Percentiles rank a stretch among this genome's conserved stretches.
Evolutionary conservation across 2,797 vertebrate species (phyloP).

Genomic region (Limosa lapponica): DNA sequence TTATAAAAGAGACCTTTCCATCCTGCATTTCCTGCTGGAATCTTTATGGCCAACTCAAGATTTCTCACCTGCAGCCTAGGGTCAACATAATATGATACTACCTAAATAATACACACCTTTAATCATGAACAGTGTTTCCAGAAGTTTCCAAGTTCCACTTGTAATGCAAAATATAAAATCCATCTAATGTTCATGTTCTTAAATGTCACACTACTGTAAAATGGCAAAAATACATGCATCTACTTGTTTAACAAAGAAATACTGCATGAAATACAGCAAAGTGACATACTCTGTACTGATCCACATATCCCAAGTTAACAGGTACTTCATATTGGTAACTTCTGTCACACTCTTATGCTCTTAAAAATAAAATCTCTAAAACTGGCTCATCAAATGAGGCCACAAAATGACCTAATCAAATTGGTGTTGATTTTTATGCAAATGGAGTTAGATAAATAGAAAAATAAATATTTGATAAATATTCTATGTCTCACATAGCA

Average conservation of each 20-base stretch:
- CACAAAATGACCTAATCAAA: not conserved
- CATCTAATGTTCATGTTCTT: not conserved
- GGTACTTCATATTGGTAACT: not conserved
- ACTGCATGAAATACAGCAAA: not conserved
- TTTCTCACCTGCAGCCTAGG: constrained; percentile 46
- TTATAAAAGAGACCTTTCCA: constrained; percentile 35
- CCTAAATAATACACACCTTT: constrained; percentile 31
- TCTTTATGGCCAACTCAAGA: constrained; percentile 40
- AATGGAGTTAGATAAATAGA: not conserved
- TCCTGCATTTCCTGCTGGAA: constrained; percentile 41
- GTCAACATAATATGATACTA: constrained; percentile 32
- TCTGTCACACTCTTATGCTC: not conserved
- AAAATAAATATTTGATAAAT: not conserved
- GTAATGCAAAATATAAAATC: not conserved
- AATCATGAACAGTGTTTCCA: not conserved
- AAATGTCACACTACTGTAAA: constrained; percentile 6
- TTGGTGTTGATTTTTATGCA: not conserved
- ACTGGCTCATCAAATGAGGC: not conserved
- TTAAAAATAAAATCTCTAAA: constrained; percentile 3
- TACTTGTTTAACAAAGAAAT: constrained; percentile 1
- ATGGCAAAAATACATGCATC: not conserved
- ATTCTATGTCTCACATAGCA: not conserved
- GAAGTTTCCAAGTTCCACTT: constrained; percentile 36
- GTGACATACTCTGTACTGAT: not conserved
- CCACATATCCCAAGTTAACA: not conserved